Evolutionary conservation across 2,113 vertebrate genomes (phyloP).

Genomic region (Paramisgurnus dabryanus): DNA sequence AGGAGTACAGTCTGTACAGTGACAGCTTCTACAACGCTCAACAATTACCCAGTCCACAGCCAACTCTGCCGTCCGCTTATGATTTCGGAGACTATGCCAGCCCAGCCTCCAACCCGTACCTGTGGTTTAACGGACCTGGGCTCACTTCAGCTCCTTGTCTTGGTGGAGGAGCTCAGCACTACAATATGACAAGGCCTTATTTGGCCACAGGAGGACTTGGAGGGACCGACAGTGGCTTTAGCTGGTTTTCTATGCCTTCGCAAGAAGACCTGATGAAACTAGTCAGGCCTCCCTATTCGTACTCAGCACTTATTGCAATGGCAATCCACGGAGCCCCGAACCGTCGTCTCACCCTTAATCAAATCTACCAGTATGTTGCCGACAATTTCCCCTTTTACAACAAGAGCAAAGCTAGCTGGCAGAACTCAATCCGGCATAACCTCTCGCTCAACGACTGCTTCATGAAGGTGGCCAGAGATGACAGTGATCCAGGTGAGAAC

Average conservation of each 20-base stretch:
- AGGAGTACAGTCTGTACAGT: constrained; percentile 85
- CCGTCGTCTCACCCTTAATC: constrained; percentile 89
- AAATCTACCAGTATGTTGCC: constrained; percentile 94
- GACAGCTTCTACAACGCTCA: constrained; percentile 86
- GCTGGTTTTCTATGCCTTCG: constrained; percentile 84
- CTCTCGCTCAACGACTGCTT: constrained; percentile 91
- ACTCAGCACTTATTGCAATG: constrained; percentile 96
- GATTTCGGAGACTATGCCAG: constrained; percentile 72
- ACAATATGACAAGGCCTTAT: constrained; percentile 76
- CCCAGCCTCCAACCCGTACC: constrained; percentile 73
- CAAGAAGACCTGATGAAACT: constrained; percentile 86
- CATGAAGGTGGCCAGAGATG: constrained; percentile 86
- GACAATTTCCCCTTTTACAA: constrained; percentile 95
- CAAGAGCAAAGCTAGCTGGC: constrained; percentile 90
- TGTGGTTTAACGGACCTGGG: constrained; percentile 77
- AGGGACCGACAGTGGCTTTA: constrained; percentile 69
- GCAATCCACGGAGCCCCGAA: constrained; percentile 87
- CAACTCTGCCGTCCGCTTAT: constrained; percentile 68
- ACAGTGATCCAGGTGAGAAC: constrained; percentile 85
- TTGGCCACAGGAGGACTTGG: constrained; percentile 62
- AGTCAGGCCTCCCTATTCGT: constrained; percentile 92
- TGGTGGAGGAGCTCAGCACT: constrained; percentile 71
- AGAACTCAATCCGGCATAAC: constrained; percentile 91
- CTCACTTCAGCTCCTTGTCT: constrained; percentile 70
- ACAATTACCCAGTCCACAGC: constrained; percentile 72